phyloP scores from a whole-genome alignment of 2,797 vertebrate genomes.

The Chanos chanos region DNA sequence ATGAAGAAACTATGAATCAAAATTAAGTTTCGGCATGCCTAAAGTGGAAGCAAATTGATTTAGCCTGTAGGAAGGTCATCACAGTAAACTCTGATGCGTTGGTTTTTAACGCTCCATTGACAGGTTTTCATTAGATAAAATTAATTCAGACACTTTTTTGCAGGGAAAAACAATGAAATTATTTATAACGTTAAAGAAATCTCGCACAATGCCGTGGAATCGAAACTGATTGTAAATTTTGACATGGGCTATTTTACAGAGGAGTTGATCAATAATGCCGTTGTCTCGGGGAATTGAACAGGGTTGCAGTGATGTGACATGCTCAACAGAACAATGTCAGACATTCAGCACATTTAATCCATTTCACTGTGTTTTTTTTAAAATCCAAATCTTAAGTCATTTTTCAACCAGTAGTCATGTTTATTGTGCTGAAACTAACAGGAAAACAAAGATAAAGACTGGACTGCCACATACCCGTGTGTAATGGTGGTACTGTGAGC shows the following conservation, averaged over 20 bases:
- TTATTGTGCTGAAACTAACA: too few relatives aligned
- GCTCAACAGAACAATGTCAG: conserved; percentile 3
- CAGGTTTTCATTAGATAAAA: conserved; percentile 37
- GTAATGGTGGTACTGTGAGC: too few relatives aligned
- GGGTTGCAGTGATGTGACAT: conserved; percentile 15
- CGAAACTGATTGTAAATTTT: conserved; percentile 16
- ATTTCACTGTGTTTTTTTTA: neutral
- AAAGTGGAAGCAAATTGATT: conserved; percentile 32
- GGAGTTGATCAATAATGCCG: conserved; percentile 36
- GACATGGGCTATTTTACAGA: conserved; percentile 19
- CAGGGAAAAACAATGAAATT: conserved; percentile 42
- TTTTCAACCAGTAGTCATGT: too few relatives aligned
- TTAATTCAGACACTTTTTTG: conserved; percentile 36
- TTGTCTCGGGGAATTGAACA: neutral
- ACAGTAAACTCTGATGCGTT: conserved; percentile 40
- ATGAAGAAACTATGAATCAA: conserved; percentile 53
- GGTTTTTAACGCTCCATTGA: conserved; percentile 42
- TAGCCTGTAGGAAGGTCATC: conserved; percentile 30
- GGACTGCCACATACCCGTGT: too few relatives aligned
- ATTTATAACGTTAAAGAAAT: conserved; percentile 37
- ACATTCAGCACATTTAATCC: conserved; percentile 10
- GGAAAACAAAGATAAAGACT: too few relatives aligned
- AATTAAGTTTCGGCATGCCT: conserved; percentile 35
- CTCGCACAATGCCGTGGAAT: conserved; percentile 14
- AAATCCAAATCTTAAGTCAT: neutral